Percentiles rank a stretch among this genome's conserved stretches.
These are phyloP conservation scores for Corydoras maculifer DNA, from an alignment of 2,113 vertebrate genomes.

Conservation along the genomic window DNA sequence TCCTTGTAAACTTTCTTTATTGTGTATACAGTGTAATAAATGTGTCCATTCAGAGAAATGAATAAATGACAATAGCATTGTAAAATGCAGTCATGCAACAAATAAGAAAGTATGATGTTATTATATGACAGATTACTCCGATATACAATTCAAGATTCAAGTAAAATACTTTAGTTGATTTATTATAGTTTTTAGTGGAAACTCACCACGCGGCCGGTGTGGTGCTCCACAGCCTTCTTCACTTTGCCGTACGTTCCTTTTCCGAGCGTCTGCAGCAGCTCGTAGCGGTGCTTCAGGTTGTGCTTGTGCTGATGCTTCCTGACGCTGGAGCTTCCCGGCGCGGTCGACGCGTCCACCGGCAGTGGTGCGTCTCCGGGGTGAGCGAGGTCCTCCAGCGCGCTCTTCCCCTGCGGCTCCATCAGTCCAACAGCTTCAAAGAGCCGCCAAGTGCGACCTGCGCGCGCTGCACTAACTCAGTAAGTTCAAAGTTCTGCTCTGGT, in stretches of 20 bases:
- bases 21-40: too few species aligned
- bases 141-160: too few species aligned
- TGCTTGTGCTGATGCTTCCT: slow-evolving; percentile 84
- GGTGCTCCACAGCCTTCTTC: slow-evolving; percentile 78
- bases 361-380: slow-evolving; percentile 15
- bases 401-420: slow-evolving; percentile 40
- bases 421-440: background rate
- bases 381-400: slow-evolving; percentile 14
- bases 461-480: too few species aligned
- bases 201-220: slow-evolving; percentile 81
- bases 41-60: too few species aligned
- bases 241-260: slow-evolving; percentile 86
- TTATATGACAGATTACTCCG: too few species aligned
- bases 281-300: slow-evolving; percentile 86
- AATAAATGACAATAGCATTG: too few species aligned
- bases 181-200: too few species aligned
- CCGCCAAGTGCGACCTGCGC: background rate
- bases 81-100: too few species aligned
- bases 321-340: slow-evolving; percentile 51
- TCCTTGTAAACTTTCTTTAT: too few species aligned
- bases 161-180: too few species aligned
- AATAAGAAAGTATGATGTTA: too few species aligned
- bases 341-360: slow-evolving; percentile 32
- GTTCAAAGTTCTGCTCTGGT: too few species aligned
- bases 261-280: slow-evolving; percentile 80